Evolutionary conservation across 2,113 vertebrate genomes (phyloP), one percentile per base, ranked within the genome.

Genomic region (Stegostoma tigrinum): DNA sequence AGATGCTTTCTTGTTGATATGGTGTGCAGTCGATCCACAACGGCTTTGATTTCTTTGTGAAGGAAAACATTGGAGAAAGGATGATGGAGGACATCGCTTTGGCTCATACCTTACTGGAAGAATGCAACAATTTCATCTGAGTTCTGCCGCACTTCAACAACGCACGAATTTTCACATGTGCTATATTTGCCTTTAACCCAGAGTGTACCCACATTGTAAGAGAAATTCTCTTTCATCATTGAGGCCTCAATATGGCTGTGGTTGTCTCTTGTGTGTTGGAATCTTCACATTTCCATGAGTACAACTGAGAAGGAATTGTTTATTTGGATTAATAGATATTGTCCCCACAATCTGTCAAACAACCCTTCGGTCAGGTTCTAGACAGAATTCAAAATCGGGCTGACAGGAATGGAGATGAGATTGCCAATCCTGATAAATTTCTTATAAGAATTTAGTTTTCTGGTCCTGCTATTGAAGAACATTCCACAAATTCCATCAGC

Each of bases 161-260:
- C 27, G 66, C 75, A 5, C 95, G 85, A 27, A 61, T 95, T 52
- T 64, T 95, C 95, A 85, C 48, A 3, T 95, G 95, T 30, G 95
- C 75, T 12, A 95, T 75, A 5, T 87, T 85, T 52, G 95, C 95
- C 45, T 95, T 95, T 68, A 85, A 95, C 78, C 75, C 95, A 0
- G 52, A 95, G 48, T 95, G 95, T 30, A 5, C 70, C 75, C 64
- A 95, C 48, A 61, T 95, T 52, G 95, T 95, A 87, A 95, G 75
- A 94, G 0, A 42, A 45, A 94, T 94, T 68, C 38, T 68, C n/a
- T 61, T 90, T 34, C 61, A 5, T 68, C 67, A 23, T 38, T 70
- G 21, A 94, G 19, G 21, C 64, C 66, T 42, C 21, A 10, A 67
- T 45, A 27, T 14, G n/a, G n/a, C 5, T 67, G 34, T 67, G 90